Evolutionary conservation across 2,113 vertebrate genomes (phyloP), one percentile per base, ranked within the genome.

Genomic region (Tyto alba): DNA sequence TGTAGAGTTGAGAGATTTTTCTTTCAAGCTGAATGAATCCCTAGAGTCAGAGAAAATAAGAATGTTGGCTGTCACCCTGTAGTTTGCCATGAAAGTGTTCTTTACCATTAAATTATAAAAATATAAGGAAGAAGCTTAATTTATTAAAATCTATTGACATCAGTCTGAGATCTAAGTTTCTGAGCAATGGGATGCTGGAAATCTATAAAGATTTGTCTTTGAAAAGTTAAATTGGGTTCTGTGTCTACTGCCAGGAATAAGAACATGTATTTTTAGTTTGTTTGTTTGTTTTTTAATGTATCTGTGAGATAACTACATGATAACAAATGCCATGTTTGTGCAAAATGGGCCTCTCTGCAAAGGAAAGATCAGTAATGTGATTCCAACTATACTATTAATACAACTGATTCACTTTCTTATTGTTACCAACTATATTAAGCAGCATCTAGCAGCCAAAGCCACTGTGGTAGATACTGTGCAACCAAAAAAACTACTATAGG

Each of bases 1-100:
- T 91, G 68, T 40, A 36, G 43, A 91, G 36, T 73, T 88, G 89
- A 96, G 75, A 68, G 71, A 91, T 95, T 93, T 87, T 95, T 94
- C 77, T 82, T 16, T 90, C 83, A 59, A 76, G 36, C 23, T 89
- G 74, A 93, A 72, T 78, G 64, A 84, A 40, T 92, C 81, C 66
- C 64, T 75, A 13, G 57, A 69, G 77, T 80, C 62, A 60, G 47
- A 80, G 45, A 13, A 77, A 59, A 87, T 34, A 85, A 48, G 29
- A 85, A 75, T 53, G 13, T 25, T 73, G 30, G n/a, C 38, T 62
- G 29, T 43, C 30, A 62, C 79, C 5, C 34, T 76, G 47, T 62
- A 81, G 11, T 73, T 77, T 86, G 25, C 52, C 56, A 88, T 38
- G 69, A 85, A 69, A 79, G 16, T 50, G 50, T 32, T 81, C 32